Evolutionary conservation across 2,797 vertebrate genomes (phyloP).

Genomic region (Rhinichthys osculus): DNA sequence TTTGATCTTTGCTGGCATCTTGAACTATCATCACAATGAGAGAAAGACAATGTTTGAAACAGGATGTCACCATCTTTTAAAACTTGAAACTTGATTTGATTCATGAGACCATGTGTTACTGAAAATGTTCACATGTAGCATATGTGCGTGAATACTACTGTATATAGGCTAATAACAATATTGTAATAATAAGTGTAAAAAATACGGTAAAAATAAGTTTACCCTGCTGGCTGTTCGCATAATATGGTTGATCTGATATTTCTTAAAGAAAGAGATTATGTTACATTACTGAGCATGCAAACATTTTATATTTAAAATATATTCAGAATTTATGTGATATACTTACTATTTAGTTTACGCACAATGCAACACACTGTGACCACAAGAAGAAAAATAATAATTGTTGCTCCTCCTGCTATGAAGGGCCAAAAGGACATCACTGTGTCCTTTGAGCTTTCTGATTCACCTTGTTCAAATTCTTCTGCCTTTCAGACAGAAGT

Average conservation of each 20-base stretch:
- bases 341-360: constrained; percentile 23
- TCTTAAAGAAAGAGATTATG: neutral
- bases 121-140: neutral
- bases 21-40: neutral
- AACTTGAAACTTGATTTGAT: neutral
- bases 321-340: neutral
- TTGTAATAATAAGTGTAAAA: neutral
- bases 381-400: neutral
- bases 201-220: neutral
- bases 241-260: neutral
- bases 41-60: neutral
- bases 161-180: too few relatives aligned
- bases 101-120: neutral
- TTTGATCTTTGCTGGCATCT: constrained; percentile 17
- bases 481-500: neutral
- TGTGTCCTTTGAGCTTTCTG: neutral
- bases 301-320: neutral
- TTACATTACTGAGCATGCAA: neutral
- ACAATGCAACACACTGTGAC: constrained; percentile 12
- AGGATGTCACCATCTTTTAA: neutral
- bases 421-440: neutral
- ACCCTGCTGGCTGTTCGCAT: constrained; percentile 16
- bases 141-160: neutral
- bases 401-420: constrained; percentile 31
- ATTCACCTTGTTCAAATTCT: neutral